A percentile compares a stretch with the other conserved stretches of the same genome.
Conservation (phyloP, 1,140 invertebrate genomes). For the Drosophila nigromelanica region DNA sequence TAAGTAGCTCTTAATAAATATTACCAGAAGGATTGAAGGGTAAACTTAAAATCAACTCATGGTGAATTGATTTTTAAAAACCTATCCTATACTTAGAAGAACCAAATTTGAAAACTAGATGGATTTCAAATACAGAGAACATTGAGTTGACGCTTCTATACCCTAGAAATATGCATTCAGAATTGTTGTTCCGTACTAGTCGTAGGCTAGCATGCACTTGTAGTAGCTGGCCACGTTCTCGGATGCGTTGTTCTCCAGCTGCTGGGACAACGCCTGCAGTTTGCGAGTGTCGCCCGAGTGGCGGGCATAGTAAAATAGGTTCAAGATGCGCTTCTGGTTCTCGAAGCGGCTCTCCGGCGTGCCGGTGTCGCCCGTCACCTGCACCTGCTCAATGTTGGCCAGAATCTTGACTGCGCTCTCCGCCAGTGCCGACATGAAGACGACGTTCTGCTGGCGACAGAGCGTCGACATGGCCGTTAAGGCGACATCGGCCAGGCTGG, state of each 20-base stretch:
- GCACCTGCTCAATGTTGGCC: slow-evolving; percentile 52
- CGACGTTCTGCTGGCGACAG: slow-evolving; percentile 65
- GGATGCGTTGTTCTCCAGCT: slow-evolving; percentile 16
- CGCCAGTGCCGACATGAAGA: slow-evolving; percentile 56
- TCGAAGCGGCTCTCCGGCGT: slow-evolving; percentile 52
- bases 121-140: too few relatives aligned
- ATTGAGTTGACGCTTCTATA: too few relatives aligned
- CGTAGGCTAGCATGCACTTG: slow-evolving; percentile 51
- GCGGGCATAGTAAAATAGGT: slow-evolving; percentile 70
- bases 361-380: slow-evolving; percentile 47
- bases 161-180: too few relatives aligned
- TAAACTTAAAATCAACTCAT: too few relatives aligned
- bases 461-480: slow-evolving; percentile 68
- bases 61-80: too few relatives aligned
- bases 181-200: slow-evolving; percentile 13
- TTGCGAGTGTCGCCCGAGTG: slow-evolving; percentile 3
- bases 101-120: too few relatives aligned
- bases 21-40: too few relatives aligned
- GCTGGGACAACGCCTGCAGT: slow-evolving; percentile 22
- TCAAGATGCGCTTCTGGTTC: slow-evolving; percentile 69
- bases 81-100: too few relatives aligned
- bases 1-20: too few relatives aligned
- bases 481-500: slow-evolving; percentile 54
- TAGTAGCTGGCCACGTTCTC: slow-evolving; percentile 57
- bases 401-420: slow-evolving; percentile 26